Percentiles rank a stretch among this genome's conserved stretches.
These are phyloP conservation scores for Mustela lutreola DNA, from an alignment of 2,113 vertebrate species.

Conservation along the genomic window DNA sequence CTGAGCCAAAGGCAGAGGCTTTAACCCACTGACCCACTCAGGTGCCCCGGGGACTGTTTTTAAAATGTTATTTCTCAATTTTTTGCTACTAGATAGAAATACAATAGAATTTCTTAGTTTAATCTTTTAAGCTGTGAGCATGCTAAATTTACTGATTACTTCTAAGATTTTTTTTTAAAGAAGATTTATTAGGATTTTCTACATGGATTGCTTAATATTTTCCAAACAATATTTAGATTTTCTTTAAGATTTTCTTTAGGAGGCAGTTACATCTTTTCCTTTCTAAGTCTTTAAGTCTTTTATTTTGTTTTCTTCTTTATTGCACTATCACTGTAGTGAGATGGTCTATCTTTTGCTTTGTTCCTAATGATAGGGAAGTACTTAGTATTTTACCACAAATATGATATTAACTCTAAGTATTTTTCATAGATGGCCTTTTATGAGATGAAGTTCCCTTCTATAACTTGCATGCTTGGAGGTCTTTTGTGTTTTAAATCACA, in stretches of 20 bases:
- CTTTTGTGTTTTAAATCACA: not conserved
- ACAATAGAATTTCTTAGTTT: not conserved
- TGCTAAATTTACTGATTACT: not conserved
- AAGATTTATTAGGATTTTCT: not conserved
- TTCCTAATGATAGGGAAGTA: not conserved
- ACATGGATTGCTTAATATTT: not conserved
- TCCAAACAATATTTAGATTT: not conserved
- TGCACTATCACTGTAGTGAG: not conserved
- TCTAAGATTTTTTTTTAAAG: not conserved
- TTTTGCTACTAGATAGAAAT: constrained; percentile 5
- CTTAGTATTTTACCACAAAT: not conserved
- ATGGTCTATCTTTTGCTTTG: not conserved
- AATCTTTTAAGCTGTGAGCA: not conserved
- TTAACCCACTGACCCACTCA: no score
- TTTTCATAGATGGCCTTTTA: not conserved
- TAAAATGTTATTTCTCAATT: constrained; percentile 11
- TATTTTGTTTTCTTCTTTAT: not conserved
- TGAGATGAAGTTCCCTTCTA: not conserved
- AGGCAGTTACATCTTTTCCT: not conserved
- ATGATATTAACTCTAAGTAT: not conserved
- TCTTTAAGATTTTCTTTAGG: not conserved
- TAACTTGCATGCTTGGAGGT: not conserved
- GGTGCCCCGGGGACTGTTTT: not conserved
- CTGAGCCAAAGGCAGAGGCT: no score
- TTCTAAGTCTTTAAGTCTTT: not conserved